Percentiles rank a stretch among this genome's conserved stretches.
phyloP scores from a whole-genome alignment of 2,797 vertebrate species.

The Danio jaintianensis region DNA sequence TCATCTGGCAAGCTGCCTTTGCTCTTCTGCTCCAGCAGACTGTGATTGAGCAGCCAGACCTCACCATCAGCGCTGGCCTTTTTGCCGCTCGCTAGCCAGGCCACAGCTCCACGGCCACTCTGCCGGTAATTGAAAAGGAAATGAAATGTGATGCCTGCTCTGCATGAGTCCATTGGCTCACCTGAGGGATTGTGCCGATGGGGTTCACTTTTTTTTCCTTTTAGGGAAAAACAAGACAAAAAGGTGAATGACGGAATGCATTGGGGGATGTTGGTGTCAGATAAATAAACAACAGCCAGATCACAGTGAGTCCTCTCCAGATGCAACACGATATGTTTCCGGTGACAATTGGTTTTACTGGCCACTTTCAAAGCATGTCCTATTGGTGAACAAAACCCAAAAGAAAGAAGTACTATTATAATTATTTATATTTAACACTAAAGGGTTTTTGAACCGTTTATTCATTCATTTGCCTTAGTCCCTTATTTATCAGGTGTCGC shows the following conservation, averaged over 20 bases:
- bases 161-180: constrained; percentile 43
- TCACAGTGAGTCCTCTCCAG: neutral
- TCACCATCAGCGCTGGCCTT: constrained; percentile 51
- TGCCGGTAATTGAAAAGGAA: constrained; percentile 58
- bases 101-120: constrained; percentile 19
- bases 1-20: constrained; percentile 47
- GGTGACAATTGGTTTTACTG: neutral
- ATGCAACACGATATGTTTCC: neutral
- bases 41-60: constrained; percentile 56
- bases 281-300: neutral
- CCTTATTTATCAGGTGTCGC: no score
- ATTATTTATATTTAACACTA: no score
- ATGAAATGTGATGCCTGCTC: constrained; percentile 48
- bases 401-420: no score
- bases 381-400: no score
- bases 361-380: neutral
- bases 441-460: no score
- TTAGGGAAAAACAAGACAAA: constrained; percentile 26
- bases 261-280: neutral
- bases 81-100: constrained; percentile 18
- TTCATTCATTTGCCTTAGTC: no score
- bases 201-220: neutral
- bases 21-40: constrained; percentile 41
- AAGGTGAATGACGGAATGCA: neutral
- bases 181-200: constrained; percentile 8